Evolutionary conservation across 2,797 vertebrate species (phyloP).

Genomic region (Lerista edwardsae): DNA sequence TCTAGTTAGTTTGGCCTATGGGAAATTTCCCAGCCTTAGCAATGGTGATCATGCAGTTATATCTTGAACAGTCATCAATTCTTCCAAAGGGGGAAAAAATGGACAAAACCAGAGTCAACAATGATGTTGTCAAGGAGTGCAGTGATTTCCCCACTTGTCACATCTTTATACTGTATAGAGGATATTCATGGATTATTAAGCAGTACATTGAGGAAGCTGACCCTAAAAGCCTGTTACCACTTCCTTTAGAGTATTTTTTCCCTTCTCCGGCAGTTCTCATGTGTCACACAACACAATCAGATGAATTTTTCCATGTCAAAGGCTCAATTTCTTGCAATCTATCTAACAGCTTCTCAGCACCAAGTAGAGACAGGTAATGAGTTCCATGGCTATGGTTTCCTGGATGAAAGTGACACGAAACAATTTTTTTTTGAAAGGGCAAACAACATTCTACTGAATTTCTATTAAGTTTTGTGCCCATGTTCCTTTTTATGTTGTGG

Average conservation of each 20-base stretch:
- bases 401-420: constrained; percentile 43
- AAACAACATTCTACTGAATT: constrained; percentile 15
- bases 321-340: not conserved
- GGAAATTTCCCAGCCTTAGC: too few species aligned
- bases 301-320: not conserved
- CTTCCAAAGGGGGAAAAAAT: too few species aligned
- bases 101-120: not conserved
- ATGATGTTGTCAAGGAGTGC: not conserved
- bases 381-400: constrained; percentile 9
- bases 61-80: too few species aligned
- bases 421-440: constrained; percentile 36
- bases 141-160: not conserved
- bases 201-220: not conserved
- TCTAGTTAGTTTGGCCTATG: too few species aligned
- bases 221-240: not conserved
- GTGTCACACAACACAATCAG: not conserved
- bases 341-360: constrained; percentile 11
- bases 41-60: too few species aligned
- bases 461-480: not conserved
- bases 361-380: constrained; percentile 41
- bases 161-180: not conserved
- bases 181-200: not conserved
- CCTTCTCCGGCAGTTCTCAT: not conserved
- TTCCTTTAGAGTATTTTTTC: not conserved
- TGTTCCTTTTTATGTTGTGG: not conserved